Evolutionary conservation across 2,113 vertebrate genomes (phyloP).

Genomic region (Microcebus jonahi): DNA sequence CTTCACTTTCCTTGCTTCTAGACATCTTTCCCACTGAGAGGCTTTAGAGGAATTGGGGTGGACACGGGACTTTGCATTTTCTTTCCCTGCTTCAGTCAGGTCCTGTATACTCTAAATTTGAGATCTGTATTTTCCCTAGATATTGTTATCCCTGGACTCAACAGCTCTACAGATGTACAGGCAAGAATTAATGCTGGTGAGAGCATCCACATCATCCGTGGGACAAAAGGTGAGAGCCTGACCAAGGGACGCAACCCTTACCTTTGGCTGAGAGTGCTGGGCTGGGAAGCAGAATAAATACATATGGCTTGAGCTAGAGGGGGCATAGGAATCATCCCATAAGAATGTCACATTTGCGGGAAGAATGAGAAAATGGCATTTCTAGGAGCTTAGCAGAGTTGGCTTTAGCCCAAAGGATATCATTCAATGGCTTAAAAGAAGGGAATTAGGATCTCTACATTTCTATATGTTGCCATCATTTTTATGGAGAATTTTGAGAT

Average conservation of each 20-base stretch:
- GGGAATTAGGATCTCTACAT: not conserved
- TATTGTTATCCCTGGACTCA: slow-evolving; percentile 98
- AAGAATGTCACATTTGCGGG: not conserved
- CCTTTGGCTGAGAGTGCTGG: not conserved
- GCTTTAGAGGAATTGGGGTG: not conserved
- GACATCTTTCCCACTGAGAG: not conserved
- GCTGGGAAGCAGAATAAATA: not conserved
- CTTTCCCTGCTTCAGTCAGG: slow-evolving; percentile 6
- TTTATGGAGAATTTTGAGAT: not conserved
- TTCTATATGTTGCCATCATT: slow-evolving; percentile 22
- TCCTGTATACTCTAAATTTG: slow-evolving; percentile 49
- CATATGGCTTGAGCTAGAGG: not conserved
- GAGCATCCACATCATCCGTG: slow-evolving; percentile 97
- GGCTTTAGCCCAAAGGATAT: not conserved
- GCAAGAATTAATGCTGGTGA: slow-evolving; percentile 97
- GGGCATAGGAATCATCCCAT: not conserved
- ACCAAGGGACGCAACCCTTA: not conserved
- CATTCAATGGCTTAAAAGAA: slow-evolving; percentile 16
- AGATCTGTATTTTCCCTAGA: slow-evolving; percentile 86
- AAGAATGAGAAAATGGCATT: not conserved
- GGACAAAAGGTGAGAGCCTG: slow-evolving; percentile 93
- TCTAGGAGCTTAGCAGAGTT: not conserved
- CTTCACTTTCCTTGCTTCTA: not conserved
- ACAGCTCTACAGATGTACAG: slow-evolving; percentile 96
- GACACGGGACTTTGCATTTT: not conserved